Percentiles rank a stretch among this genome's conserved stretches.
These are phyloP conservation scores for Xiphophorus maculatus DNA, from an alignment of 2,113 vertebrate genomes.

Conservation along the genomic window DNA sequence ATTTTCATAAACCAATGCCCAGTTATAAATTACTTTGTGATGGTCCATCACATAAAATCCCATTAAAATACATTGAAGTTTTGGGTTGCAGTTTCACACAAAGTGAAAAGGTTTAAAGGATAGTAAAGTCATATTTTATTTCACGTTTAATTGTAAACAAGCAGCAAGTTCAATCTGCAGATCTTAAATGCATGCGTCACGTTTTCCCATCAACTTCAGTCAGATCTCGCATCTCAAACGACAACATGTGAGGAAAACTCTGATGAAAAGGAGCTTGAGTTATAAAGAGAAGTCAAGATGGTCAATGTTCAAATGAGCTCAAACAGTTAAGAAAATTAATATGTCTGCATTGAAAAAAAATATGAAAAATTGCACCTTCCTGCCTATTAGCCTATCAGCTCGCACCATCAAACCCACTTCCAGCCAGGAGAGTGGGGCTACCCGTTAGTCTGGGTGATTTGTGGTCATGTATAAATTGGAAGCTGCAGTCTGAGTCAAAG, in stretches of 20 bases:
- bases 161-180: not conserved
- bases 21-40: too few relatives aligned
- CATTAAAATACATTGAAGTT: too few relatives aligned
- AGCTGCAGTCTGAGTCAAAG: constrained; percentile 66
- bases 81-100: too few relatives aligned
- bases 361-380: constrained; percentile 10
- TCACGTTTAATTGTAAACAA: not conserved
- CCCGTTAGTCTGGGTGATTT: constrained; percentile 61
- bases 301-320: constrained; percentile 19
- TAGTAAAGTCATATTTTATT: not conserved
- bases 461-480: constrained; percentile 72
- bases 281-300: constrained; percentile 33
- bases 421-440: constrained; percentile 25
- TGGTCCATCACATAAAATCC: too few relatives aligned
- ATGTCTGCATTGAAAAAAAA: not conserved
- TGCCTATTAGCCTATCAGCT: constrained; percentile 32
- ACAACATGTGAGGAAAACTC: too few relatives aligned
- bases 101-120: not conserved
- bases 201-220: constrained; percentile 42
- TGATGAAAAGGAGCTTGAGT: constrained; percentile 43
- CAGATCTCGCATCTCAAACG: constrained; percentile 51
- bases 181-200: constrained; percentile 9
- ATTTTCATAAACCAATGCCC: too few relatives aligned
- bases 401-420: constrained; percentile 43
- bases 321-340: constrained; percentile 6